Conservation (phyloP, 2,113 vertebrate genomes). For the Halichoeres trimaculatus region DNA sequence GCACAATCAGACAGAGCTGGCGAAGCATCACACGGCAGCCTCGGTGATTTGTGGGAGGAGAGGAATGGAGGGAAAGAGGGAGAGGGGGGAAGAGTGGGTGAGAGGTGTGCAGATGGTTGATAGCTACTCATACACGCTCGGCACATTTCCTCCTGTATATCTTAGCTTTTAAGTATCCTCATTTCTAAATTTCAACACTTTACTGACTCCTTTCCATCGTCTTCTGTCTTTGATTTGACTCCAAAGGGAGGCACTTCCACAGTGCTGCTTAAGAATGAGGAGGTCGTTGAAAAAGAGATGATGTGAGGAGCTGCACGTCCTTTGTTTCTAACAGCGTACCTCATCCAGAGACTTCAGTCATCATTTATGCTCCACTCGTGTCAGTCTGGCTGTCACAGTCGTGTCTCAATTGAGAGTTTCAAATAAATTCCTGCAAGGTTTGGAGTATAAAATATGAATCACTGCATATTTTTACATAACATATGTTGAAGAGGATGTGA, state of each 20-base stretch:
- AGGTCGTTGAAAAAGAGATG: not conserved
- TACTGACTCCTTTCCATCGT: slow-evolving; percentile 1
- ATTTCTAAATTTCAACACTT: slow-evolving; percentile 6
- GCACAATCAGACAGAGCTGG: slow-evolving; percentile 70
- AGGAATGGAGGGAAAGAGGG: slow-evolving; percentile 9
- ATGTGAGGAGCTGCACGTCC: not conserved
- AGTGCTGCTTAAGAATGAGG: not conserved
- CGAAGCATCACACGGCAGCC: slow-evolving; percentile 62
- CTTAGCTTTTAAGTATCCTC: slow-evolving; percentile 16
- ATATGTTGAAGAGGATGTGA: not conserved
- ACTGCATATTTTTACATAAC: not conserved
- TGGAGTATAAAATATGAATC: not conserved
- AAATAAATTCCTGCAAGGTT: not conserved
- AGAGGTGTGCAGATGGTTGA: slow-evolving; percentile 68
- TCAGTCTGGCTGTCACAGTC: not conserved
- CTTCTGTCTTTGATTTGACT: slow-evolving; percentile 22
- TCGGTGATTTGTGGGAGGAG: slow-evolving; percentile 23
- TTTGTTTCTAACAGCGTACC: not conserved
- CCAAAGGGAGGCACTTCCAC: not conserved
- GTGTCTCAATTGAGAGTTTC: not conserved
- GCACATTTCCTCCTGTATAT: slow-evolving; percentile 36
- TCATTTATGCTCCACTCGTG: not conserved
- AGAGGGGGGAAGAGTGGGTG: slow-evolving; percentile 24
- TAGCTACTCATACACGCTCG: slow-evolving; percentile 49
- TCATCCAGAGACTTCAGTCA: not conserved